Percentiles rank a stretch among this genome's conserved stretches.
Evolutionary conservation across 2,113 vertebrate genomes (phyloP).

Genomic region (Pagrus major): DNA sequence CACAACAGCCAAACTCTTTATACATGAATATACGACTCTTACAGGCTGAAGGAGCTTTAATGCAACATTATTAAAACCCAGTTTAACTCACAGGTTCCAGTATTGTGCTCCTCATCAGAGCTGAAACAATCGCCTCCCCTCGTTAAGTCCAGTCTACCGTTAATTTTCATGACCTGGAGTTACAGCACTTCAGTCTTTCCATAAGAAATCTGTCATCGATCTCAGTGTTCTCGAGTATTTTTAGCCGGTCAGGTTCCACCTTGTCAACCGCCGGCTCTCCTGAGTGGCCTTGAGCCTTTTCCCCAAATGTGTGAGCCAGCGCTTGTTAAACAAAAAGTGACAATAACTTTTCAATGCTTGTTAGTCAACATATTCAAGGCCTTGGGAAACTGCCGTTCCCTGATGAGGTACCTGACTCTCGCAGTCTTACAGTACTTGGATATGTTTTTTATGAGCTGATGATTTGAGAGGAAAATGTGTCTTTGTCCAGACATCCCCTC

Average conservation of each 20-base stretch:
- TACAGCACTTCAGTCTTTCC: background rate
- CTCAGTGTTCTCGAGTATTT: conserved; percentile 36
- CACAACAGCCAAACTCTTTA: no score
- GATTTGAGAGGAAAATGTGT: conserved; percentile 55
- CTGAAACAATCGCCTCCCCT: conserved; percentile 22
- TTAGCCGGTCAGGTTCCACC: background rate
- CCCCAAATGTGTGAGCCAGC: conserved; percentile 22
- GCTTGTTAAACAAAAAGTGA: conserved; percentile 61
- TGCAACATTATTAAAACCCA: background rate
- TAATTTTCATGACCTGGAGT: background rate
- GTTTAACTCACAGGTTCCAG: background rate
- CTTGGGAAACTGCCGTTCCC: background rate
- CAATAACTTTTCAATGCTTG: conserved; percentile 52
- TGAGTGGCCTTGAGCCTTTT: conserved; percentile 41
- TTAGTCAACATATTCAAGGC: conserved; percentile 52
- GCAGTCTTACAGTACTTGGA: background rate
- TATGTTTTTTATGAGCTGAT: conserved; percentile 44
- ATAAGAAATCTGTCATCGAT: conserved; percentile 7
- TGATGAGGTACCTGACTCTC: background rate
- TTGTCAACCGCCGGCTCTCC: background rate
- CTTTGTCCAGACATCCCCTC: conserved; percentile 64
- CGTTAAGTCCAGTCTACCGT: background rate
- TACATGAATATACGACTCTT: no score
- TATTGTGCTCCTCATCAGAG: background rate
- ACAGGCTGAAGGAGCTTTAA: background rate